Base-by-base conservation (phyloP, 2,888 invertebrate genomes). In the Eumerus sabulonum region DNA sequence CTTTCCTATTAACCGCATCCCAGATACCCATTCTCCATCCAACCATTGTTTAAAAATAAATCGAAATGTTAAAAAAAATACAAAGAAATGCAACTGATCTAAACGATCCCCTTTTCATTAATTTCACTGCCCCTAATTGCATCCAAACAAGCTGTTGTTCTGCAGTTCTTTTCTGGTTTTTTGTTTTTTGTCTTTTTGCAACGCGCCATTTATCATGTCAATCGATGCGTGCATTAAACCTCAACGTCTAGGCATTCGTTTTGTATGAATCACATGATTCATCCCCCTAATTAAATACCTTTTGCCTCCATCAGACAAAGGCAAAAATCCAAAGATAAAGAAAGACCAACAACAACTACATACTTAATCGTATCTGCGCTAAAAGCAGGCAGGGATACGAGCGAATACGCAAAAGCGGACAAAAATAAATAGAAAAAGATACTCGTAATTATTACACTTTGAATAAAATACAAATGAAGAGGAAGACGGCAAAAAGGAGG, bases 361-460 rank as follows among this genome's bases (percentile, higher is more conserved):
- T n/a, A n/a, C n/a, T n/a, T n/a, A n/a, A 45, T 45, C 27, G 47
- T 54, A 42, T 13, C 57, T 56, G 16, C n/a, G 48, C 44, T 57
- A 42, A 53, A 57, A 16, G 17, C 14, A 38, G 47, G 7, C 27
- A 27, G 27, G 27, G 7, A 27, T 27, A 27, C 27, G 27, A 7
- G 7, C 27, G 27, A 7, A 42, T 45, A 35, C 60, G 19, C 59
- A 68, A 63, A 62, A 63, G 68, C 38, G 51, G 47, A 47, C 63
- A 48, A 38, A 45, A 48, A 63, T 14, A 57, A 66, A 47, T 40
- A 40, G 35, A 50, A 45, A 72, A 72, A 67, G 48, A n/a, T n/a
- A n/a, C n/a, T n/a, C n/a, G 63, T 73, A 77, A 77, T 77, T 73
- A 77, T 77, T 63, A 77, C 77, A 77, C 77, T 68, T 63, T 77